Base-by-base conservation (phyloP, 2,888 invertebrate species). In the Linnaemya vulpina region DNA sequence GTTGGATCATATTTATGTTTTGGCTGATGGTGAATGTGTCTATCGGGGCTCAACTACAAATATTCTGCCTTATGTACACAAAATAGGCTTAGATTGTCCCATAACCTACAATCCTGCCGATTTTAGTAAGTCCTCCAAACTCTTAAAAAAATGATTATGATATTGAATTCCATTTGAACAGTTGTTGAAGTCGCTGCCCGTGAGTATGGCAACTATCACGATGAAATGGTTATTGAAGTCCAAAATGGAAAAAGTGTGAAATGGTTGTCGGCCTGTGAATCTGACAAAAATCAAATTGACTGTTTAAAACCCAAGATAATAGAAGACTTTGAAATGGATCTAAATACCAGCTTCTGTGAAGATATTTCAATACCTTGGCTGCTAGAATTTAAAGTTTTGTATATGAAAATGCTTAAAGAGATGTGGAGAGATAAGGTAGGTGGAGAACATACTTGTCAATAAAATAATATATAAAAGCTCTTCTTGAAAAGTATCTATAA, bases 51-150 rank as follows among this genome's bases (percentile, higher is more conserved):
- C 95, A 0, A 95, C 96, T 0, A 92, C 93, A 2, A 95, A 96
- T 20, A 94, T 98, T 1, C 95, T 99, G 25, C 96, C 97, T 0
- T 98, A 96, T 92, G 93, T 98, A 76, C 93, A 94, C 10, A 94
- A 95, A 10, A 92, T 98, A 67, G 96, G 96, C 46, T 93, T 98
- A 60, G 94, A 96, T 35, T 99, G 99, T 90, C 99, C 99, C 0
- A 95, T 94, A 84, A 97, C 97, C 87, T 98, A 98, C 91, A 99
- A 98, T 92, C 99, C 99, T 0, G 98, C 98, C 5, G 99, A 99
- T 93, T 99, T 98, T 92, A 95, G 98, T 98, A 93, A 95, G 95
- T 93, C 51, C 15, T 38, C 20, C 10, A n/a, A n/a, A 25, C n/a
- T 10, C n/a, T 3, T 11, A 53, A 38, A 2, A 7, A 0, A 0